Percentiles rank a stretch among this genome's conserved stretches.
These are phyloP conservation scores for Sebastes steindachneri DNA, from an alignment of 2,797 vertebrate genomes.

Conservation along the genomic window DNA sequence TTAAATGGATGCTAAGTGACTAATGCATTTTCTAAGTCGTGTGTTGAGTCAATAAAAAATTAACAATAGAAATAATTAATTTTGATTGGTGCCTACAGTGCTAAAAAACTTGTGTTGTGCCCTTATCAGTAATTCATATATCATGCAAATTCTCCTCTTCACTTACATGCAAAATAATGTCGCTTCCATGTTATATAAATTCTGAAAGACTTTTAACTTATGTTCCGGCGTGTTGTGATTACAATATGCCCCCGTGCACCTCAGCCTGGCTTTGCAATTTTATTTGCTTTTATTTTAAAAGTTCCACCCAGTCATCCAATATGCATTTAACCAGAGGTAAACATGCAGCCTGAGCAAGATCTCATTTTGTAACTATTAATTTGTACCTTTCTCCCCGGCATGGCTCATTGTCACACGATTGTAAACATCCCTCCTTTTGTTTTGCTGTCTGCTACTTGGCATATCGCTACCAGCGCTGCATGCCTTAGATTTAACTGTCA, in stretches of 20 bases:
- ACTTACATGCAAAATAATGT: constrained; percentile 83
- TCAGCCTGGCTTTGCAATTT: constrained; percentile 60
- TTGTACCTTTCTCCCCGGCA: constrained; percentile 78
- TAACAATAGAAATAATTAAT: constrained; percentile 90
- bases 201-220: constrained; percentile 85
- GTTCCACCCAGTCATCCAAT: constrained; percentile 78
- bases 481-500: constrained; percentile 71
- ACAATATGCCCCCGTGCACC: constrained; percentile 70
- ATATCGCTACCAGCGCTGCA: constrained; percentile 59
- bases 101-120: constrained; percentile 87
- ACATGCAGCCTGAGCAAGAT: constrained; percentile 79
- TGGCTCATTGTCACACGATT: constrained; percentile 67
- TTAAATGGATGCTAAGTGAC: constrained; percentile 86
- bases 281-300: constrained; percentile 81
- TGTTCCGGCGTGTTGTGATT: constrained; percentile 82
- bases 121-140: constrained; percentile 88
- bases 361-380: constrained; percentile 87
- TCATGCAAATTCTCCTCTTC: constrained; percentile 86
- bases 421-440: constrained; percentile 76
- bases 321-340: constrained; percentile 87
- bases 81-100: constrained; percentile 90
- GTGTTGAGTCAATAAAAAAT: constrained; percentile 91
- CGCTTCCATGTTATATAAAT: constrained; percentile 81
- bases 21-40: constrained; percentile 89
- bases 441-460: constrained; percentile 67